Evolutionary conservation across 2,797 vertebrate species (phyloP).

Genomic region (Choloepus didactylus): DNA sequence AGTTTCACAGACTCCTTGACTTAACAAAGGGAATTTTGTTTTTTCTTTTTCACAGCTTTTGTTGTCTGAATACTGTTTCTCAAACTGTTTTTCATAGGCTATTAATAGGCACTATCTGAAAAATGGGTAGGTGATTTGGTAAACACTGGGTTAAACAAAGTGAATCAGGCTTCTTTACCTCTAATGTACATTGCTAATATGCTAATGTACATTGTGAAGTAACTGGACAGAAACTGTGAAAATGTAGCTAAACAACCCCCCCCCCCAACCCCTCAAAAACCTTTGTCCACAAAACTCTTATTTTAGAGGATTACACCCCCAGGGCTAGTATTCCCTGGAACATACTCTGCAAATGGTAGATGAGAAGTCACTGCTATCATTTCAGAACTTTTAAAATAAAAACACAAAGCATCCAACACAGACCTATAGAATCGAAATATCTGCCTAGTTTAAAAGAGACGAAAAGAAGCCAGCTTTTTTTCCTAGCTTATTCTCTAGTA

Average conservation of each 20-base stretch:
- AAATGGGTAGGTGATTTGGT: conserved; percentile 44
- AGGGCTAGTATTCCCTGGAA: not conserved
- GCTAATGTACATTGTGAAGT: not conserved
- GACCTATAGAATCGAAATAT: not conserved
- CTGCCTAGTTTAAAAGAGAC: conserved; percentile 12
- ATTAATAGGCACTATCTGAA: conserved; percentile 27
- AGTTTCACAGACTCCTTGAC: not conserved
- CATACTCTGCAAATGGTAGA: not conserved
- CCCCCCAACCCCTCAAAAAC: not conserved
- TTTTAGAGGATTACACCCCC: too few species aligned
- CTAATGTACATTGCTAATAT: not conserved
- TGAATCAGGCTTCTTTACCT: not conserved
- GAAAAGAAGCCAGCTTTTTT: not conserved
- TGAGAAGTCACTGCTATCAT: conserved; percentile 12
- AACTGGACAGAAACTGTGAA: not conserved
- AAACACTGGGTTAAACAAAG: not conserved
- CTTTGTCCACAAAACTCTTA: not conserved
- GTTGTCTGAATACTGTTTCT: conserved; percentile 6
- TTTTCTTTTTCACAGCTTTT: not conserved
- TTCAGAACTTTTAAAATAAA: conserved; percentile 56
- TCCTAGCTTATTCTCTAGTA: not conserved
- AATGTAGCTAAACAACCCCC: not conserved
- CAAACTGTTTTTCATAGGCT: not conserved
- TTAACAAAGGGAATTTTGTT: not conserved
- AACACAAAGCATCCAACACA: not conserved